A percentile compares a stretch with the other conserved stretches of the same genome.
Evolutionary conservation across 2,888 invertebrate genomes (phyloP).

Genomic region (Aelia acuminata): DNA sequence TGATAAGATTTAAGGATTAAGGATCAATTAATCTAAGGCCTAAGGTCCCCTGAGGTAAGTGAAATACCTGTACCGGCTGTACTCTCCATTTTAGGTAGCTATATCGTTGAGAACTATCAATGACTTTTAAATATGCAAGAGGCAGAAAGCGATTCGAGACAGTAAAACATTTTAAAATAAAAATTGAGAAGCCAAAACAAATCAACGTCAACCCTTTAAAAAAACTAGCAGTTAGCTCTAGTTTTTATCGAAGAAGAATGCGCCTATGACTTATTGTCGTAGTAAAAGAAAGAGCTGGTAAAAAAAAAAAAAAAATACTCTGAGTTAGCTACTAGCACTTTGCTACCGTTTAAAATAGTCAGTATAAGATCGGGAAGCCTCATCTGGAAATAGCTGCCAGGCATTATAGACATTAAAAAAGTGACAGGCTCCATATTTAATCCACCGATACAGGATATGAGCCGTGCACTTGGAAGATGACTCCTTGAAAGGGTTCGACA

Average conservation of each 20-base stretch:
- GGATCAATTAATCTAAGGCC: too few species aligned
- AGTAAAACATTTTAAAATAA: background rate
- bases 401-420: slow-evolving; percentile 15
- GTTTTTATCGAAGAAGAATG: slow-evolving; percentile 32
- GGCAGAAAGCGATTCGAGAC: background rate
- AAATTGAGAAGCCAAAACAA: slow-evolving; percentile 22
- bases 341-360: slow-evolving; percentile 45
- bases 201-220: slow-evolving; percentile 12
- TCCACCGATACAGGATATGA: slow-evolving; percentile 24
- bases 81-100: too few species aligned
- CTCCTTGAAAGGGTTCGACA: slow-evolving; percentile 4
- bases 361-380: background rate
- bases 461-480: background rate
- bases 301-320: slow-evolving; percentile 19
- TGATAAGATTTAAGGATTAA: too few species aligned
- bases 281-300: slow-evolving; percentile 22
- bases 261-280: slow-evolving; percentile 37
- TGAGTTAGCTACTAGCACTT: background rate
- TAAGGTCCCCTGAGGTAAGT: too few species aligned
- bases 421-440: slow-evolving; percentile 38
- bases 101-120: too few species aligned
- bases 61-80: too few species aligned
- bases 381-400: slow-evolving; percentile 34
- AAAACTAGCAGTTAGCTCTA: slow-evolving; percentile 19
- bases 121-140: background rate